Evolutionary conservation across 2,113 vertebrate species (phyloP).

Genomic region (Xiphorhynchus elegans): DNA sequence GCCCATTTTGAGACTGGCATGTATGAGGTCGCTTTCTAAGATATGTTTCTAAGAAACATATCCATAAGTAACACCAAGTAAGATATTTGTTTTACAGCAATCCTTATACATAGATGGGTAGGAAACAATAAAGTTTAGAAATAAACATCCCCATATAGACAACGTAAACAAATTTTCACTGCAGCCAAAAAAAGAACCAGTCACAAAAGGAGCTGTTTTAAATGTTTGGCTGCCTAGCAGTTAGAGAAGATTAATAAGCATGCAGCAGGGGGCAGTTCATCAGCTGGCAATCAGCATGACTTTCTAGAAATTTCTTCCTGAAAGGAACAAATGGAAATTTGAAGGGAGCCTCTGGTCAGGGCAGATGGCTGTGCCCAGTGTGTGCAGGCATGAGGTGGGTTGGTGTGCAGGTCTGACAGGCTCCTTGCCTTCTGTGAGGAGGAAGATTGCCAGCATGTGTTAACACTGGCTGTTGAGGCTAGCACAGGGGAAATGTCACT

Average conservation of each 20-base stretch:
- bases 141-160: not conserved
- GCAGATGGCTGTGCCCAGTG: rapidly evolving
- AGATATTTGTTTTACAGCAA: not conserved
- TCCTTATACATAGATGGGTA: not conserved
- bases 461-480: not conserved
- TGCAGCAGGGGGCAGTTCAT: not conserved
- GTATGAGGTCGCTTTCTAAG: not conserved
- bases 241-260: not conserved
- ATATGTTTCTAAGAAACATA: not conserved
- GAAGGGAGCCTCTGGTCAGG: not conserved
- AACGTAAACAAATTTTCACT: not conserved
- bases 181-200: not conserved
- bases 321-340: not conserved
- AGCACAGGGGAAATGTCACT: not conserved
- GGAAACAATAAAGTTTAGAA: not conserved
- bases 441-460: rapidly evolving
- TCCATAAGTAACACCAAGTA: not conserved
- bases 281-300: rapidly evolving
- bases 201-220: not conserved
- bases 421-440: not conserved
- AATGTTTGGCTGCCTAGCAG: not conserved
- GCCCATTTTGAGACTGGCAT: not conserved
- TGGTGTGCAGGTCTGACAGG: rapidly evolving
- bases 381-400: not conserved
- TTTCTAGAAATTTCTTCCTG: not conserved